phyloP scores from a whole-genome alignment of 1,140 invertebrate species.

The Caenorhabditis latens region DNA sequence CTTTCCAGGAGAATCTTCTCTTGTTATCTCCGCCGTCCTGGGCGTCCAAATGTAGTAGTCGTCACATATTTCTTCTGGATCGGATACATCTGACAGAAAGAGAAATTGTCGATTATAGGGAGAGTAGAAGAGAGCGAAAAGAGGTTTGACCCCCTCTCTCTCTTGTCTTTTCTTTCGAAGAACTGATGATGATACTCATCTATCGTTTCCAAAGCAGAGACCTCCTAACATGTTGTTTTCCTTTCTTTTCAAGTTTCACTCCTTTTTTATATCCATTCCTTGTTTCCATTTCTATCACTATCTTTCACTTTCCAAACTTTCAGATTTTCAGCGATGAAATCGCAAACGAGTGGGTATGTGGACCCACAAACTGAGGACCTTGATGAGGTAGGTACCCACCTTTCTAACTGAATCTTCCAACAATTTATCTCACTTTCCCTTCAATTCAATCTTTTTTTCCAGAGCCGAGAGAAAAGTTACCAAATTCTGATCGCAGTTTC shows the following conservation, averaged over 20 bases:
- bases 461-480: constrained; percentile 71
- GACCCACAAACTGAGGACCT: constrained; percentile 29
- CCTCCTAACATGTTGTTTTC: constrained; percentile 12
- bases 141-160: constrained; percentile 45
- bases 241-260: constrained; percentile 46
- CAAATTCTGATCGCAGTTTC: constrained; percentile 71
- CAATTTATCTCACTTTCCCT: not conserved
- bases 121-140: constrained; percentile 44
- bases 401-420: not conserved
- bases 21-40: constrained; percentile 40
- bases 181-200: constrained; percentile 45
- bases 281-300: not conserved
- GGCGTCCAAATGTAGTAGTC: constrained; percentile 15
- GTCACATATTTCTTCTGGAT: constrained; percentile 44
- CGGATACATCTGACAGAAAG: constrained; percentile 43
- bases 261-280: not conserved
- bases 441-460: not conserved
- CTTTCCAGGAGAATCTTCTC: constrained; percentile 24
- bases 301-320: not conserved
- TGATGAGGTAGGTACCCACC: constrained; percentile 24
- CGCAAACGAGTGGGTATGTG: constrained; percentile 30
- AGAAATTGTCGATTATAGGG: constrained; percentile 28
- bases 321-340: constrained; percentile 44
- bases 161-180: not conserved
- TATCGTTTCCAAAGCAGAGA: not conserved